Evolutionary conservation across 2,797 vertebrate species (phyloP).

Genomic region (Pseudocheirus occidentalis): DNA sequence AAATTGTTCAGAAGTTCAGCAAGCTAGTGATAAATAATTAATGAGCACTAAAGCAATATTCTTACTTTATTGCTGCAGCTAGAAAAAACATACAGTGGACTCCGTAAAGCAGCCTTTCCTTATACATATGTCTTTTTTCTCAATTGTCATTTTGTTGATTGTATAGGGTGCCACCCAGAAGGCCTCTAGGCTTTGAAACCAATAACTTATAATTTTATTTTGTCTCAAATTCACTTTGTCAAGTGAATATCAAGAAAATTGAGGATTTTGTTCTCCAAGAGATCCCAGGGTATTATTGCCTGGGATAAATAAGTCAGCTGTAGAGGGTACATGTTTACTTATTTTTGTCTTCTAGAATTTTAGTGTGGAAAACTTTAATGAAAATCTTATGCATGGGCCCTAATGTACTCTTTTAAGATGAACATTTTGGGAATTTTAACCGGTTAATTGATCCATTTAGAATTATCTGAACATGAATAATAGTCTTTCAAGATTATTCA

Average conservation of each 20-base stretch:
- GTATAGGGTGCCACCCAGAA: conserved; percentile 39
- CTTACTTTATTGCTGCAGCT: conserved; percentile 73
- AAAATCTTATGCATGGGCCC: not conserved
- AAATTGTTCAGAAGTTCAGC: conserved; percentile 71
- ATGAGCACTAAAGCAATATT: conserved; percentile 58
- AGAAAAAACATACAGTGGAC: conserved; percentile 43
- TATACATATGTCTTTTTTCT: conserved; percentile 62
- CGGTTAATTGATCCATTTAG: not conserved
- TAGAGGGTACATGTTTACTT: not conserved
- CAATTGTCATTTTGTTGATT: conserved; percentile 60
- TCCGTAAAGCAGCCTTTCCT: conserved; percentile 56
- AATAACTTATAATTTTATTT: conserved; percentile 61
- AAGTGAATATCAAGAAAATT: conserved; percentile 50
- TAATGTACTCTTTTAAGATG: not conserved
- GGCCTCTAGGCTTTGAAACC: conserved; percentile 43
- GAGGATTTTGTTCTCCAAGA: conserved; percentile 54
- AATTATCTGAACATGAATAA: not conserved
- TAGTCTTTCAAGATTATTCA: not conserved
- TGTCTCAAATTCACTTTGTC: conserved; percentile 67
- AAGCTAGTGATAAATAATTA: conserved; percentile 81
- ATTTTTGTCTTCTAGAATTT: not conserved
- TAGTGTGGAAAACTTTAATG: not conserved
- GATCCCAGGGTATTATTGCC: conserved; percentile 29
- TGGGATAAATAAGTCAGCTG: conserved; percentile 5
- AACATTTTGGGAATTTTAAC: not conserved